phyloP scores from a whole-genome alignment of 2,888 invertebrate genomes.

The Xanthia togata region DNA sequence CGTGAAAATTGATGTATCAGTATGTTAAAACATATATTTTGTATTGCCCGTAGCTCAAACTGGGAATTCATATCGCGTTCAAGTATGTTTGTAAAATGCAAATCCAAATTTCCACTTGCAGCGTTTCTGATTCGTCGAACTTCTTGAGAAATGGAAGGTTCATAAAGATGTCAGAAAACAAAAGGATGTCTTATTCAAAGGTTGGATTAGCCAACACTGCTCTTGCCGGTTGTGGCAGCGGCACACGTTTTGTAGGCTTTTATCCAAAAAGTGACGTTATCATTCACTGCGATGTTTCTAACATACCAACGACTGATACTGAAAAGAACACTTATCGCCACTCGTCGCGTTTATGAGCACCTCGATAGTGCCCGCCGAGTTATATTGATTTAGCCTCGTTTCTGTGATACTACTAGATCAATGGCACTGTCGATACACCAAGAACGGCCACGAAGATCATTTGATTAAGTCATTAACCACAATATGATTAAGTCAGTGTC shows the following conservation, averaged over 20 bases:
- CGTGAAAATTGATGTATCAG: background rate
- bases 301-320: constrained; percentile 34
- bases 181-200: background rate
- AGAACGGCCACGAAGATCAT: background rate
- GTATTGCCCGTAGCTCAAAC: background rate
- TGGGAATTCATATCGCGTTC: background rate
- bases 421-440: background rate
- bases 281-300: constrained; percentile 17
- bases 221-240: background rate
- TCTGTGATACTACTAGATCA: constrained; percentile 5
- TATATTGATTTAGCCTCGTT: constrained; percentile 42
- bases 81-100: background rate
- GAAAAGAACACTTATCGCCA: constrained; percentile 32
- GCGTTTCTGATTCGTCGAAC: too few relatives aligned
- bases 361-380: constrained; percentile 24
- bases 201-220: background rate
- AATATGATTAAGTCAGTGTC: background rate
- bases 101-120: background rate
- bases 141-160: background rate
- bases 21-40: background rate
- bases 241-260: background rate
- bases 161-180: background rate
- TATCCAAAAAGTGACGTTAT: constrained; percentile 4
- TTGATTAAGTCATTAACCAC: background rate
- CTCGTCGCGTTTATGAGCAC: constrained; percentile 19